phyloP scores from a whole-genome alignment of 2,113 vertebrate species.

The Climacteris rufus region DNA sequence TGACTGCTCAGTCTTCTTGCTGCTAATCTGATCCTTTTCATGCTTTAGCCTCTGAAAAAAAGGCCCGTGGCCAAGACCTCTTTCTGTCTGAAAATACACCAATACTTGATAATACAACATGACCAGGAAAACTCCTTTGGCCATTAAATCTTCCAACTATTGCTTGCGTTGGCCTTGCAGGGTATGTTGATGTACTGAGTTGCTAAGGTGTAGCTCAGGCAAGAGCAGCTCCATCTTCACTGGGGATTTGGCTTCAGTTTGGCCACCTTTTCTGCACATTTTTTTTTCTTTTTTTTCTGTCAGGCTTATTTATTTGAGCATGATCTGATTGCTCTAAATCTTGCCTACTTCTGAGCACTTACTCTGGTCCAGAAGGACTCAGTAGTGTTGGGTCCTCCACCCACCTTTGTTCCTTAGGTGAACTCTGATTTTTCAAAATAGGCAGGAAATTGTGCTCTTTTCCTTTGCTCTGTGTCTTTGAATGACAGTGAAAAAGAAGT shows the following conservation, averaged over 20 bases:
- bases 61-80: neutral
- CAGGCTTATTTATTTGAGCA: neutral
- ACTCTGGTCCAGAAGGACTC: neutral
- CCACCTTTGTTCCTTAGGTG: conserved; percentile 34
- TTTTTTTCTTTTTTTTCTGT: neutral
- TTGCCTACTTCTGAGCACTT: neutral
- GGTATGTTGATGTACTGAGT: neutral
- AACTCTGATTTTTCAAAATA: conserved; percentile 24
- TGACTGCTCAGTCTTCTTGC: neutral
- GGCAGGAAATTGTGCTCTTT: conserved; percentile 35
- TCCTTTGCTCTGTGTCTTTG: conserved; percentile 17
- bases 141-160: neutral
- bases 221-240: neutral
- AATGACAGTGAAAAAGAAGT: neutral
- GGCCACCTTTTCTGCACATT: neutral
- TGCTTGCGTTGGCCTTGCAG: neutral
- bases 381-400: neutral
- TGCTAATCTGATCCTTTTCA: neutral
- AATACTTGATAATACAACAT: neutral
- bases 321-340: neutral
- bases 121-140: neutral
- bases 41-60: neutral
- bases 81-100: neutral
- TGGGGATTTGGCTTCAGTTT: neutral
- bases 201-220: neutral